Evolutionary conservation across 2,888 invertebrate species (phyloP).

Genomic region (Ophraella communa): DNA sequence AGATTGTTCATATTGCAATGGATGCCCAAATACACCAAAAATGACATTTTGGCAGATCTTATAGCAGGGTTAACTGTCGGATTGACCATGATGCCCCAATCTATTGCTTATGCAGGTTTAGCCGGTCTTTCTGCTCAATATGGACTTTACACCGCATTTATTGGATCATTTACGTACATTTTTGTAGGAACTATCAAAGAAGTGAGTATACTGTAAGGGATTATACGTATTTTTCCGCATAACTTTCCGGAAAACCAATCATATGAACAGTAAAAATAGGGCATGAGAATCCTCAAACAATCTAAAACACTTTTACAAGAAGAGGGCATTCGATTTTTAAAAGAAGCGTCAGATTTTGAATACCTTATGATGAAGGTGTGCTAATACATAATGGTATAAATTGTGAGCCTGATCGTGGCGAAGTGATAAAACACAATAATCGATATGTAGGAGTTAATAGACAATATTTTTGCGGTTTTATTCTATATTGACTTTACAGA

Average conservation of each 20-base stretch:
- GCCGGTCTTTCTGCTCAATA: conserved; percentile 88
- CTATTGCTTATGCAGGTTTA: conserved; percentile 87
- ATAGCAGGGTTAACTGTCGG: conserved; percentile 91
- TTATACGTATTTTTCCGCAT: background rate
- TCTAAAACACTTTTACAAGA: no score
- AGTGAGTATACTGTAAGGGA: conserved; percentile 52
- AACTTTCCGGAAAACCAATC: background rate
- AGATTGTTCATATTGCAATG: conserved; percentile 61
- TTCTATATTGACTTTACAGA: no score
- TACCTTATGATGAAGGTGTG: no score
- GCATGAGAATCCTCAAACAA: no score
- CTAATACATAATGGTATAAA: no score
- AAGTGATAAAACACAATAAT: no score
- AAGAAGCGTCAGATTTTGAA: no score
- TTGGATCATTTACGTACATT: conserved; percentile 86
- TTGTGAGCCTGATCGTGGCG: no score
- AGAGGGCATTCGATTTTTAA: no score
- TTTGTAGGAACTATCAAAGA: conserved; percentile 87
- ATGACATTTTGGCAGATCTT: conserved; percentile 76
- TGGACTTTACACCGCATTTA: conserved; percentile 90
- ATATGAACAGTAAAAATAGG: no score
- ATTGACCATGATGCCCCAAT: conserved; percentile 91
- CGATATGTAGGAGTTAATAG: no score
- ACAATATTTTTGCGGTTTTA: no score
- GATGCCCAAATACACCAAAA: conserved; percentile 73